phyloP scores from a whole-genome alignment of 1,140 invertebrate species.

The Ladona fulva region DNA sequence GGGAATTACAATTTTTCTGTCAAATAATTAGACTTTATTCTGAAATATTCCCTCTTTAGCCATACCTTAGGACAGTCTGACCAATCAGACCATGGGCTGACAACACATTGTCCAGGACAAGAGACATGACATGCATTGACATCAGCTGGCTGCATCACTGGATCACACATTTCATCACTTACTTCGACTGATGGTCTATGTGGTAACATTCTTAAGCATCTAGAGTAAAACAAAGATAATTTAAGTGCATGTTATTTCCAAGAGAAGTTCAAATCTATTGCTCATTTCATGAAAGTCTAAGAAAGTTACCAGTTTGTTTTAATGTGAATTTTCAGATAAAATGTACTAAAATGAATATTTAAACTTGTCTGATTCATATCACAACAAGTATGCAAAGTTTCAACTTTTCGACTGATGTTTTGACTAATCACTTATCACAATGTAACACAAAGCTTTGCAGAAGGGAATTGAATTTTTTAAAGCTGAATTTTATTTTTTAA shows the following conservation, averaged over 20 bases:
- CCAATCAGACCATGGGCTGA: conserved; percentile 51
- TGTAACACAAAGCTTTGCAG: too few relatives aligned
- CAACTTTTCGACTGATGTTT: too few relatives aligned
- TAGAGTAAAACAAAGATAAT: neutral
- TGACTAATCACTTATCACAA: too few relatives aligned
- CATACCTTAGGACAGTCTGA: conserved; percentile 46
- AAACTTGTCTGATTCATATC: too few relatives aligned
- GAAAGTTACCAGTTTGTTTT: too few relatives aligned
- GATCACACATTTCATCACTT: conserved; percentile 41
- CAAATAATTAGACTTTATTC: neutral
- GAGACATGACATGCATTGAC: conserved; percentile 45
- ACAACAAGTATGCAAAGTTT: too few relatives aligned
- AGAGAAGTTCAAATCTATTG: neutral
- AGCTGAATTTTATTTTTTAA: too few relatives aligned
- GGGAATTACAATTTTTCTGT: neutral
- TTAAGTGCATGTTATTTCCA: too few relatives aligned
- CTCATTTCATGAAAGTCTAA: too few relatives aligned
- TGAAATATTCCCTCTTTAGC: conserved; percentile 4
- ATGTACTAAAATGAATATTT: too few relatives aligned
- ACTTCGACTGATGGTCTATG: conserved; percentile 33
- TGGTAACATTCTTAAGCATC: conserved; percentile 11
- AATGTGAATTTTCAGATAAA: too few relatives aligned
- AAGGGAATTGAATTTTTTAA: too few relatives aligned
- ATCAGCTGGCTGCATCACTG: conserved; percentile 37
- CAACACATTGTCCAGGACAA: conserved; percentile 54